Evolutionary conservation across 1,140 invertebrate genomes (phyloP).

Genomic region (Plutomurus gul): DNA sequence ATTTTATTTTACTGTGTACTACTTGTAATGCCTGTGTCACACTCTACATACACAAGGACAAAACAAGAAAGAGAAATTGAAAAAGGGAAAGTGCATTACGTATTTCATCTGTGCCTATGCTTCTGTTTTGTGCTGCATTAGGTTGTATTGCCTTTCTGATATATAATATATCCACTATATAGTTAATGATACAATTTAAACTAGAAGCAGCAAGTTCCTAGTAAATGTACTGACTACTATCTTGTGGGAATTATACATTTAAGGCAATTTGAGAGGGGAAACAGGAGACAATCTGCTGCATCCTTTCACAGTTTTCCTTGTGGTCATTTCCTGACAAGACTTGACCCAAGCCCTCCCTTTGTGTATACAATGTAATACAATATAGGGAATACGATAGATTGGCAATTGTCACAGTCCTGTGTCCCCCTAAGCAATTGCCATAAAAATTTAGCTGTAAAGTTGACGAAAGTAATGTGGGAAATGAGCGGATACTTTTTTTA

Average conservation of each 20-base stretch:
- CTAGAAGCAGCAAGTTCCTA: not conserved
- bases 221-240: too few species aligned
- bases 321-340: not conserved
- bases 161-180: too few species aligned
- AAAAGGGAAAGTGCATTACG: too few species aligned
- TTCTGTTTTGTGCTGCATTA: too few species aligned
- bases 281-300: not conserved
- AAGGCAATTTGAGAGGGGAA: not conserved
- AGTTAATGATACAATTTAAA: too few species aligned
- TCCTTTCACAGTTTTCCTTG: not conserved
- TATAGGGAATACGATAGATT: too few species aligned
- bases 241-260: not conserved
- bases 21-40: too few species aligned
- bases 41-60: too few species aligned
- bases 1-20: too few species aligned
- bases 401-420: not conserved
- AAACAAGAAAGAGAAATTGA: too few species aligned
- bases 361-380: not conserved
- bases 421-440: conserved; percentile 16
- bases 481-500: not conserved
- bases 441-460: conserved; percentile 26
- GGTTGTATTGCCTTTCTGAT: too few species aligned
- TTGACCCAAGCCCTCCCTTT: not conserved
- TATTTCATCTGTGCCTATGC: too few species aligned
- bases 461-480: not conserved